These are phyloP conservation scores for Gordius sp. DNA, from an alignment of 2,888 invertebrate species.

Conservation along the genomic window DNA sequence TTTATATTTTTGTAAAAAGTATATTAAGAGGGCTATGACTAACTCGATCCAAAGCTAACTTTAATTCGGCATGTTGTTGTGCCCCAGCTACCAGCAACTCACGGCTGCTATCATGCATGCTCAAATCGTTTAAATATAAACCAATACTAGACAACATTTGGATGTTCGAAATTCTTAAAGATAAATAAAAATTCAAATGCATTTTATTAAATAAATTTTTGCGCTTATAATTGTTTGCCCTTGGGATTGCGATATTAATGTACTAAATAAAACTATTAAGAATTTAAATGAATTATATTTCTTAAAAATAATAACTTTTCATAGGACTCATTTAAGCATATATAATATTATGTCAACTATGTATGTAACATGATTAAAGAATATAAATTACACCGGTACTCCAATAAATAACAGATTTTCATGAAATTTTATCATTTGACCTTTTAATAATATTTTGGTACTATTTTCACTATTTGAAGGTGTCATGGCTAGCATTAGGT, in stretches of 20 bases:
- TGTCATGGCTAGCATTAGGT: not conserved
- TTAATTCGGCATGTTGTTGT: constrained; percentile 82
- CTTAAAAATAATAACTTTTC: too few relatives aligned
- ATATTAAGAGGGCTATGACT: not conserved
- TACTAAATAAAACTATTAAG: too few relatives aligned
- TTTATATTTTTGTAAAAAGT: not conserved
- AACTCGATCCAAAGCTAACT: constrained; percentile 54
- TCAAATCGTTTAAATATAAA: constrained; percentile 80
- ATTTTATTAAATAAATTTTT: not conserved
- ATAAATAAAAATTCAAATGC: too few relatives aligned
- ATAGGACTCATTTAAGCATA: too few relatives aligned
- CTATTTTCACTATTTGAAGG: not conserved
- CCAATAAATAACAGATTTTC: not conserved
- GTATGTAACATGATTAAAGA: too few relatives aligned
- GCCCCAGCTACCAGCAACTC: constrained; percentile 83
- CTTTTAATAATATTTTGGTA: not conserved
- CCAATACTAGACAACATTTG: constrained; percentile 52
- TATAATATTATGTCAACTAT: too few relatives aligned
- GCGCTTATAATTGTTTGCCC: too few relatives aligned
- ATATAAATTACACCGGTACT: constrained; percentile 4
- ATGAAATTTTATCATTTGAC: not conserved
- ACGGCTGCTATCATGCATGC: constrained; percentile 91
- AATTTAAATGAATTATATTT: too few relatives aligned
- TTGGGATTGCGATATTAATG: too few relatives aligned
- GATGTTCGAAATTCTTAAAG: constrained; percentile 1